A percentile compares a stretch with the other conserved stretches of the same genome.
phyloP scores from a whole-genome alignment of 2,113 vertebrate genomes.

The Craseonycteris thonglongyai region DNA sequence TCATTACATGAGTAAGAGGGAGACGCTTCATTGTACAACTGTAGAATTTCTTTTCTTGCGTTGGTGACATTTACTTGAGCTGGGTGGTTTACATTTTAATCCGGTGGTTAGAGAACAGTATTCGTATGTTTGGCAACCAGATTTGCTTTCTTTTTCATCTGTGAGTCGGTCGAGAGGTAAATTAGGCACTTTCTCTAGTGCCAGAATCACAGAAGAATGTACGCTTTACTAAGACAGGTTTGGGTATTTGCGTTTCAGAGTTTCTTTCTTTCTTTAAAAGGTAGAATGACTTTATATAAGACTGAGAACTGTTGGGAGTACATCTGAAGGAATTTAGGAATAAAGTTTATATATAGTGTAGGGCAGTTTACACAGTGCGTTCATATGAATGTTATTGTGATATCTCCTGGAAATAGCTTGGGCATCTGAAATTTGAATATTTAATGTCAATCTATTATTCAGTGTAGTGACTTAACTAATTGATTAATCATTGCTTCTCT shows the following conservation, averaged over 20 bases:
- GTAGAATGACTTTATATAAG: not conserved
- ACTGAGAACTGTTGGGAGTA: not conserved
- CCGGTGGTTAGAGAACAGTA: not conserved
- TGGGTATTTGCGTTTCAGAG: not conserved
- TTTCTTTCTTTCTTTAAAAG: not conserved
- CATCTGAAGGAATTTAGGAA: not conserved
- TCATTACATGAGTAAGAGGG: not conserved
- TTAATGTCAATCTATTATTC: not conserved
- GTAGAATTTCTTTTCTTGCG: not conserved
- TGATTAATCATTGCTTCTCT: not conserved
- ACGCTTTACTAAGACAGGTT: not conserved
- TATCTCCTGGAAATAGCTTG: not conserved
- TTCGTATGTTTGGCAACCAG: not conserved
- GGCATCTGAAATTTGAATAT: not conserved
- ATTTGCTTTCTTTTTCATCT: constrained; percentile 29
- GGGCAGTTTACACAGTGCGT: not conserved
- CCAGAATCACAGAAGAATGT: not conserved
- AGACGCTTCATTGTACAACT: not conserved
- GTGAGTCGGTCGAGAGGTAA: not conserved
- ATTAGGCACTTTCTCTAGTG: not conserved
- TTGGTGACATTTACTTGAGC: not conserved
- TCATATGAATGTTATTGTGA: not conserved
- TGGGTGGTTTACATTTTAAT: constrained; percentile 38
- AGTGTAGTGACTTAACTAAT: not conserved
- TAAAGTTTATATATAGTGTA: not conserved